Percentiles rank a stretch among this genome's conserved stretches.
These are phyloP conservation scores for Arbacia lixula DNA, from an alignment of 53 echinoderm and acorn worm genomes.

Conservation along the genomic window DNA sequence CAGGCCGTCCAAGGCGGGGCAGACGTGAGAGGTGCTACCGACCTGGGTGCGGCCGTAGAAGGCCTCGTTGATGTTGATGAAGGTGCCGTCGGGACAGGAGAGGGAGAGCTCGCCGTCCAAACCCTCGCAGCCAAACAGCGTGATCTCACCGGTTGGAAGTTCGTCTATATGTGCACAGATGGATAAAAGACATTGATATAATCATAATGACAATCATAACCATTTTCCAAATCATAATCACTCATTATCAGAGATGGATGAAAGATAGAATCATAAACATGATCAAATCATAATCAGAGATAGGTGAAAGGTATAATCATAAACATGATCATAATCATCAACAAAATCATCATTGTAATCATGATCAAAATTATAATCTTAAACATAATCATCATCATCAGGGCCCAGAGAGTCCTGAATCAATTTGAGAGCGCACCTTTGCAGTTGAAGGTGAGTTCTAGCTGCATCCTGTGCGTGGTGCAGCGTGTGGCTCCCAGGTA, in stretches of 20 bases:
- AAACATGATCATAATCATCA: background rate
- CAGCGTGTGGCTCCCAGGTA: conserved; percentile 64
- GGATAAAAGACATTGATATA: background rate
- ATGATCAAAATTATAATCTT: too few species aligned
- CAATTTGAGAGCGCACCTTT: conserved; percentile 63
- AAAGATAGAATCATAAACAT: too few species aligned
- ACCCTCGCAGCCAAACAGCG: conserved; percentile 72
- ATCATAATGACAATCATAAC: background rate
- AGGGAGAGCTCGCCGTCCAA: conserved; percentile 71
- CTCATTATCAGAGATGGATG: too few species aligned
- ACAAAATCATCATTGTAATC: too few species aligned
- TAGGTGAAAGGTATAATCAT: too few species aligned
- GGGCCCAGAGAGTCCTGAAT: too few species aligned
- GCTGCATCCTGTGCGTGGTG: conserved; percentile 71
- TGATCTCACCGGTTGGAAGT: conserved; percentile 70
- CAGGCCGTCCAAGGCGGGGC: conserved; percentile 58
- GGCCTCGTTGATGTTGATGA: conserved; percentile 78
- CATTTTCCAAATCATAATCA: too few species aligned
- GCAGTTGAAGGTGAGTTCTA: conserved; percentile 77
- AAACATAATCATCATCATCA: too few species aligned
- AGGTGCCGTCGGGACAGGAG: conserved; percentile 72
- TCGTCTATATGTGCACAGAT: conserved; percentile 67
- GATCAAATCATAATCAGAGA: too few species aligned
- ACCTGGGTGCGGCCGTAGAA: conserved; percentile 83
- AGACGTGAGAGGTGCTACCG: conserved; percentile 67